Conservation (phyloP, 2,113 vertebrate species). For the Oplegnathus fasciatus region DNA sequence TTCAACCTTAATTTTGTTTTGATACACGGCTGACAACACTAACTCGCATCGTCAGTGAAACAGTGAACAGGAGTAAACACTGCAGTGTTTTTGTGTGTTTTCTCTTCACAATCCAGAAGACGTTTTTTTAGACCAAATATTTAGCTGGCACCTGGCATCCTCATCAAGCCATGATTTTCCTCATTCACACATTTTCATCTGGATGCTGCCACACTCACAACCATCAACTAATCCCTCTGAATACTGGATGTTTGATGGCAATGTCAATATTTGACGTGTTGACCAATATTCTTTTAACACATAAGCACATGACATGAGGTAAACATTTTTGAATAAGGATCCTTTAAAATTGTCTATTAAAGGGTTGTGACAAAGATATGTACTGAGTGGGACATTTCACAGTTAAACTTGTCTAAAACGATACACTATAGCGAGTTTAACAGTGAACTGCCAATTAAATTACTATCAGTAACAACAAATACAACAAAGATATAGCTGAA, state of each 20-base stretch:
- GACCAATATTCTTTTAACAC: neutral
- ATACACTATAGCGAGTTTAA: neutral
- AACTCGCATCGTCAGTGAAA: neutral
- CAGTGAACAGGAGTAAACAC: conserved; percentile 6
- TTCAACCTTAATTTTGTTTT: neutral
- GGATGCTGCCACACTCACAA: neutral
- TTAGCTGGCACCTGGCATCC: neutral
- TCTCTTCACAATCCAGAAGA: neutral
- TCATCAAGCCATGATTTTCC: neutral
- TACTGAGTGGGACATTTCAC: neutral
- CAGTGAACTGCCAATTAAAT: neutral
- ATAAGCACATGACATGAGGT: neutral
- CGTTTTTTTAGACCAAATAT: neutral
- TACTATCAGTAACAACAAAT: neutral
- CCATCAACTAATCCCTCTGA: neutral
- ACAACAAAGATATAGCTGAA: neutral
- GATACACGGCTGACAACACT: neutral
- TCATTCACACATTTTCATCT: neutral
- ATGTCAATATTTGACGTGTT: no score
- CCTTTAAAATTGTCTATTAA: neutral
- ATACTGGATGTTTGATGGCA: no score
- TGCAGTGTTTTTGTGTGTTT: conserved; percentile 2
- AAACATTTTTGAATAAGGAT: neutral
- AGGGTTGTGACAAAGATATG: neutral
- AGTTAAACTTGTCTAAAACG: neutral